Evolutionary conservation across 1,140 invertebrate genomes (phyloP).

Genomic region (Drosophila chauvacae): DNA sequence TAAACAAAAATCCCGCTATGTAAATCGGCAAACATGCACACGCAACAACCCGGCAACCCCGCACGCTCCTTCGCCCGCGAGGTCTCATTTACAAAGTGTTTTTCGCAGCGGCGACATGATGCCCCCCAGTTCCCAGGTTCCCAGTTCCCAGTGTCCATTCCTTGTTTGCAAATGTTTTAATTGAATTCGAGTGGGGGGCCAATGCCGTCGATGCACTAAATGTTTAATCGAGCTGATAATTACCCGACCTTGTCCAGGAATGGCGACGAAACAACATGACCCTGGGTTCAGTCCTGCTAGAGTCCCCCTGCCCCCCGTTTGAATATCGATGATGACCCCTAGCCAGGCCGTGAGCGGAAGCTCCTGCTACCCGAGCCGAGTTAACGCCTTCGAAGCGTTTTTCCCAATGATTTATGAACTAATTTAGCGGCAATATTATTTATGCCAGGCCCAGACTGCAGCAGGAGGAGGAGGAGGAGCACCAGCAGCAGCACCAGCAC

Average conservation of each 20-base stretch:
- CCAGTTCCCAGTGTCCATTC: slow-evolving; percentile 9
- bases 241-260: slow-evolving; percentile 43
- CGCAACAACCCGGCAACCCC: slow-evolving; percentile 8
- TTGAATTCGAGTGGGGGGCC: slow-evolving; percentile 63
- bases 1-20: slow-evolving; percentile 72
- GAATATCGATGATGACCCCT: background rate
- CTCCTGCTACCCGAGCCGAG: slow-evolving; percentile 2
- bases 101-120: slow-evolving; percentile 9
- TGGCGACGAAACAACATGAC: slow-evolving; percentile 13
- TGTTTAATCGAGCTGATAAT: slow-evolving; percentile 57
- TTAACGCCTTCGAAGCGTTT: slow-evolving; percentile 47
- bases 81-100: slow-evolving; percentile 58
- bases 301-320: background rate
- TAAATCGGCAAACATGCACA: slow-evolving; percentile 63
- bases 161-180: slow-evolving; percentile 71
- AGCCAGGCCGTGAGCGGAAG: slow-evolving; percentile 1
- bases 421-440: slow-evolving; percentile 71
- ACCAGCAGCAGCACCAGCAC: background rate
- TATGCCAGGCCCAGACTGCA: slow-evolving; percentile 28
- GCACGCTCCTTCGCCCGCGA: background rate
- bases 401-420: slow-evolving; percentile 70
- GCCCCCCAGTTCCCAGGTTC: background rate
- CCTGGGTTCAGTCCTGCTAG: background rate
- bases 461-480: slow-evolving; percentile 2
- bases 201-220: slow-evolving; percentile 29